These are phyloP conservation scores for Pseudomyrmex pallidus DNA, from an alignment of 1,140 invertebrate species.

Conservation along the genomic window DNA sequence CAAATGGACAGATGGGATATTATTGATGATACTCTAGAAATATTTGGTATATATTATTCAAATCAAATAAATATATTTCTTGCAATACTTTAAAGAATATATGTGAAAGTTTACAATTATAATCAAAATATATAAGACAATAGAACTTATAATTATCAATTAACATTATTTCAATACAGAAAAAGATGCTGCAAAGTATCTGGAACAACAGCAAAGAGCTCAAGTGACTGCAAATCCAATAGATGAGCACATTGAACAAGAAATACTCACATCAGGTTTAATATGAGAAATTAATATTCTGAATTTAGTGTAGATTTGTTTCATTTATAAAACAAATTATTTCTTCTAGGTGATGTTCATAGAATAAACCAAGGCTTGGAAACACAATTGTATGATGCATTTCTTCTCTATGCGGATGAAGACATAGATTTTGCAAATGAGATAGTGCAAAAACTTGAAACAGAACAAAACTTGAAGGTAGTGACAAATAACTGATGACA, in stretches of 20 bases:
- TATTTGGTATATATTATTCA: slow-evolving; percentile 85
- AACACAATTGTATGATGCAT: slow-evolving; percentile 89
- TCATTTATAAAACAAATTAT: slow-evolving; percentile 34
- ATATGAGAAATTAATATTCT: slow-evolving; percentile 48
- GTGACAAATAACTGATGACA: slow-evolving; percentile 4
- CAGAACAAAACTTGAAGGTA: slow-evolving; percentile 87
- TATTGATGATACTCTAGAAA: slow-evolving; percentile 86
- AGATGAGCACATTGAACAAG: slow-evolving; percentile 70
- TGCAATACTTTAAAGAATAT: slow-evolving; percentile 7
- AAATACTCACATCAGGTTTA: slow-evolving; percentile 79
- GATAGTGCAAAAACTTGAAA: slow-evolving; percentile 88
- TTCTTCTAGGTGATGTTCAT: slow-evolving; percentile 84
- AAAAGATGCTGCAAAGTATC: slow-evolving; percentile 80
- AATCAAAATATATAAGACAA: background rate
- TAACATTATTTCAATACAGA: slow-evolving; percentile 72
- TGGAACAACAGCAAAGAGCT: slow-evolving; percentile 71
- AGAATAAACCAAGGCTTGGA: slow-evolving; percentile 84
- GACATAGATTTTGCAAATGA: slow-evolving; percentile 88
- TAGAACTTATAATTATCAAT: background rate
- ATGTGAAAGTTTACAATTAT: slow-evolving; percentile 4
- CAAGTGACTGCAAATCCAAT: slow-evolving; percentile 65
- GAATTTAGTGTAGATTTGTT: slow-evolving; percentile 20
- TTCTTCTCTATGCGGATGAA: slow-evolving; percentile 89
- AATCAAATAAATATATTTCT: slow-evolving; percentile 13
- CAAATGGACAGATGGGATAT: slow-evolving; percentile 89